Percentiles rank a stretch among this genome's conserved stretches.
Evolutionary conservation across 2,888 invertebrate species (phyloP).

Genomic region (Nemapogon koenigi): DNA sequence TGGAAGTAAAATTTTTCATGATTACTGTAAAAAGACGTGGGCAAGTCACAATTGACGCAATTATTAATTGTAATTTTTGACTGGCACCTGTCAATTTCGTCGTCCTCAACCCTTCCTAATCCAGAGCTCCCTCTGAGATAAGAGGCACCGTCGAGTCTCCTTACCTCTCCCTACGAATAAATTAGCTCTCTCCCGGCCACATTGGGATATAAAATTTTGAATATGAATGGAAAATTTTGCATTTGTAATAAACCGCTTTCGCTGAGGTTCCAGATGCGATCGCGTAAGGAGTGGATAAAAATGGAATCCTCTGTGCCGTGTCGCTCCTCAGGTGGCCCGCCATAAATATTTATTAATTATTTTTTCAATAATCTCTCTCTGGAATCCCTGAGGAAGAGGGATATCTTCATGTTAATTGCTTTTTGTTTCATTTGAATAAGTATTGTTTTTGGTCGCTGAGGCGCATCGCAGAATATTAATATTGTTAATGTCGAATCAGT

Average conservation of each 20-base stretch:
- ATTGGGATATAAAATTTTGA: constrained; percentile 87
- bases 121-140: constrained; percentile 46
- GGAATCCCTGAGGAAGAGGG: constrained; percentile 52
- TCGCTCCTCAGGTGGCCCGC: constrained; percentile 57
- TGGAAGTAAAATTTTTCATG: too few relatives aligned
- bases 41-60: constrained; percentile 50
- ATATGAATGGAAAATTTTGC: constrained; percentile 89
- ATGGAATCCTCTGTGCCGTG: constrained; percentile 33
- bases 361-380: constrained; percentile 64
- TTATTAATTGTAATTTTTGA: constrained; percentile 66
- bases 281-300: constrained; percentile 49
- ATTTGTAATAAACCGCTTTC: constrained; percentile 80
- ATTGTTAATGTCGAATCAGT: constrained; percentile 40
- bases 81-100: constrained; percentile 63
- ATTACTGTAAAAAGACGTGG: too few relatives aligned
- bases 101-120: constrained; percentile 59
- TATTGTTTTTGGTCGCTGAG: constrained; percentile 62
- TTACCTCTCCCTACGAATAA: constrained; percentile 70
- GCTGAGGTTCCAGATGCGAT: constrained; percentile 52
- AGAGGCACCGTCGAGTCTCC: constrained; percentile 46
- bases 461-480: constrained; percentile 43
- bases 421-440: constrained; percentile 66
- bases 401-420: constrained; percentile 62
- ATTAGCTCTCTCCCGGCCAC: constrained; percentile 74
- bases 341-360: constrained; percentile 67